Evolutionary conservation across 2,888 invertebrate genomes (phyloP).

Genomic region (Pheosia tremula): DNA sequence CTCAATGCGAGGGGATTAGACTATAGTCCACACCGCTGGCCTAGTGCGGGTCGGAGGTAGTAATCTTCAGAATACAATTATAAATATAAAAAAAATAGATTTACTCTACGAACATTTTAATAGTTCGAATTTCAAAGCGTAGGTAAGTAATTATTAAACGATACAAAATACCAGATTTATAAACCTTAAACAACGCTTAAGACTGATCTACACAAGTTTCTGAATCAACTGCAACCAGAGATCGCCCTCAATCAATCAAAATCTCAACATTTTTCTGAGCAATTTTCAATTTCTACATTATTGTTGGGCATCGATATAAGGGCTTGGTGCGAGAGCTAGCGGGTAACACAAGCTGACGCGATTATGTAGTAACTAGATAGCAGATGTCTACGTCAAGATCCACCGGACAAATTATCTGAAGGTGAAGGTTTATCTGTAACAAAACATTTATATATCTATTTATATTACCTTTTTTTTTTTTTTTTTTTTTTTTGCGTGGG

Average conservation of each 20-base stretch:
- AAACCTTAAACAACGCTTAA: slow-evolving; percentile 20
- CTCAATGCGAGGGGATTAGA: no score
- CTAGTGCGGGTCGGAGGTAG: no score
- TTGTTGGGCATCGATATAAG: slow-evolving; percentile 14
- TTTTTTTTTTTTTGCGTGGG: no score
- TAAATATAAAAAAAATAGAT: not conserved
- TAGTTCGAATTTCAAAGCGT: slow-evolving; percentile 9
- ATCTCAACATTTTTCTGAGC: slow-evolving; percentile 35
- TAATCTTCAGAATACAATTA: no score
- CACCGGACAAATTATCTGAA: no score
- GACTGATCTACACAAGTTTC: slow-evolving; percentile 28
- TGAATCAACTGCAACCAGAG: slow-evolving; percentile 21
- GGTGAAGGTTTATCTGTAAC: no score
- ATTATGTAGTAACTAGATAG: no score
- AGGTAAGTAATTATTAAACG: slow-evolving; percentile 6
- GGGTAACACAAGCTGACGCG: not conserved
- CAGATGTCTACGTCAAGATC: no score
- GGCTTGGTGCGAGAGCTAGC: slow-evolving; percentile 11
- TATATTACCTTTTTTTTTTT: no score
- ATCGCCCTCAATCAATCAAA: slow-evolving; percentile 44
- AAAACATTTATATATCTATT: no score
- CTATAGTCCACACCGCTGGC: no score
- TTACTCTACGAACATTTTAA: slow-evolving; percentile 18
- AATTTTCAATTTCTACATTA: slow-evolving; percentile 39
- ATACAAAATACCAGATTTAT: slow-evolving; percentile 33